phyloP scores from a whole-genome alignment of 92 coral and sea anemone genomes.

The Paramuricea clavata region DNA sequence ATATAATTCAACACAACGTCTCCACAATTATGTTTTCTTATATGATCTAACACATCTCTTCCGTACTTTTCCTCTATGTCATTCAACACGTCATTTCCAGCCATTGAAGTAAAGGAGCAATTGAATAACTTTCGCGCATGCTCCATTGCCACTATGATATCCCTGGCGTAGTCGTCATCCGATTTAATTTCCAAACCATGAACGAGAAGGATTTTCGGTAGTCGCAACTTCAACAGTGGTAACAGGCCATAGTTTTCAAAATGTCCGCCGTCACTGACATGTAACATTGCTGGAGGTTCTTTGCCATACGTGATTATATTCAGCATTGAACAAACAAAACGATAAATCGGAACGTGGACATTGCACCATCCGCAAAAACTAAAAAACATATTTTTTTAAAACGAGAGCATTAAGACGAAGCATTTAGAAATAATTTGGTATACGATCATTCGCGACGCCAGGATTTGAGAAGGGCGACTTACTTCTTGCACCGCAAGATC shows the following conservation, averaged over 20 bases:
- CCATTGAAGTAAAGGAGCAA: neutral
- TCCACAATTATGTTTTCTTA: no score
- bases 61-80: no score
- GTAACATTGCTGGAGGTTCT: neutral
- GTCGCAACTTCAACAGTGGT: neutral
- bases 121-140: neutral
- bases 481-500: no score
- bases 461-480: no score
- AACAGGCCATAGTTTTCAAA: neutral
- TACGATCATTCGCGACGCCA: no score
- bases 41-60: no score
- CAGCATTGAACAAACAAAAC: neutral
- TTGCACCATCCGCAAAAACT: neutral
- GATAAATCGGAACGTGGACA: neutral
- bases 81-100: neutral
- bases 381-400: neutral
- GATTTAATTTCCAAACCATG: neutral
- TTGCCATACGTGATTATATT: neutral
- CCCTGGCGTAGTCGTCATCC: neutral
- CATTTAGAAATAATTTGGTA: no score
- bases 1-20: no score
- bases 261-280: slow-evolving; percentile 3
- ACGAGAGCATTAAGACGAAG: no score
- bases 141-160: neutral
- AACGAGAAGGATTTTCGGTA: neutral